Conservation (phyloP, 1,140 invertebrate species). For the Drosophila seguyi region DNA sequence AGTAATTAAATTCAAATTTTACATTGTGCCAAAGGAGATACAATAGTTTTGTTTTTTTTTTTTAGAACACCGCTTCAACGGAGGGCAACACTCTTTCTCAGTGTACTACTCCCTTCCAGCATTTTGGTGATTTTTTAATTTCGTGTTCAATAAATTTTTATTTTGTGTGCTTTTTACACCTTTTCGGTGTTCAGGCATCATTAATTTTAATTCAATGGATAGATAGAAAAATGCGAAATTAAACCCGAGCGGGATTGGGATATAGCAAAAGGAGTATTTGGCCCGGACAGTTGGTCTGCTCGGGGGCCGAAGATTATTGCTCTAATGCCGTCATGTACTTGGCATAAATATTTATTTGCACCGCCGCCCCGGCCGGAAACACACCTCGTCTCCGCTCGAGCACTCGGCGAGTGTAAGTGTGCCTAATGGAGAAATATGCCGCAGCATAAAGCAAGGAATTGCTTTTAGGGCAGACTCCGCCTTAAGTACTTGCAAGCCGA, state of each 20-base stretch:
- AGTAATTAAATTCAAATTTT: not conserved
- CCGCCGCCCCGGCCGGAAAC: not conserved
- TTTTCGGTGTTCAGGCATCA: slow-evolving; percentile 47
- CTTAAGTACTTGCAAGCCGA: slow-evolving; percentile 53
- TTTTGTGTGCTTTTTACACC: slow-evolving; percentile 55
- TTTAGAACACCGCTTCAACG: too few species aligned
- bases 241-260: slow-evolving; percentile 2
- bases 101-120: not conserved
- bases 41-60: too few species aligned
- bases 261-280: slow-evolving; percentile 28
- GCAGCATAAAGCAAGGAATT: slow-evolving; percentile 53
- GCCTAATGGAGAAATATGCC: slow-evolving; percentile 59
- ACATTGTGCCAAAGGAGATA: accelerated
- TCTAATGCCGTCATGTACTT: slow-evolving; percentile 60
- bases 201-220: slow-evolving; percentile 61
- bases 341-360: slow-evolving; percentile 66
- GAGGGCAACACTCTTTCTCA: not conserved
- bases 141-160: slow-evolving; percentile 62
- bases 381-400: slow-evolving; percentile 15
- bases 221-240: slow-evolving; percentile 43
- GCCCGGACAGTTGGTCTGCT: slow-evolving; percentile 8
- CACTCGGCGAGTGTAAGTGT: slow-evolving; percentile 39
- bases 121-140: slow-evolving; percentile 37
- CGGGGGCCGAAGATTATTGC: slow-evolving; percentile 41
- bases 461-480: slow-evolving; percentile 40